phyloP scores from a whole-genome alignment of 2,797 vertebrate species.

The Xenops minutus region DNA sequence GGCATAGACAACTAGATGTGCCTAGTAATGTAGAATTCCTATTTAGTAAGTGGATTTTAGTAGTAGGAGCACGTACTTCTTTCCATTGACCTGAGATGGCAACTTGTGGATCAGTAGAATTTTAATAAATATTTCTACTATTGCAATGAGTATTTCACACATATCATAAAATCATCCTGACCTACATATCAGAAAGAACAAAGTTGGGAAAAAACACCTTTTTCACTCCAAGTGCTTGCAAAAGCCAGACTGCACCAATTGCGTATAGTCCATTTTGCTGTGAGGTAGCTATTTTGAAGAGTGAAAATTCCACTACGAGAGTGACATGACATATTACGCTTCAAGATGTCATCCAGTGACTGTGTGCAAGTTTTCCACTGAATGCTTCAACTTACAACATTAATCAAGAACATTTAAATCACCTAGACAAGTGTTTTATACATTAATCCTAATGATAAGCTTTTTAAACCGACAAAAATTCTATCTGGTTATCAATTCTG shows the following conservation, averaged over 20 bases:
- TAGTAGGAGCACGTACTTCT: background rate
- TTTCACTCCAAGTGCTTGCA: background rate
- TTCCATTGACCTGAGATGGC: background rate
- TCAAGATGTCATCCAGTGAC: background rate
- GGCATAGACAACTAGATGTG: background rate
- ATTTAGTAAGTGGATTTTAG: background rate
- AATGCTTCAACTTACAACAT: background rate
- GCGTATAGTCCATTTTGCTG: background rate
- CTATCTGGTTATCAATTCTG: background rate
- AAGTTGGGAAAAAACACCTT: background rate
- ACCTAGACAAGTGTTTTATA: background rate
- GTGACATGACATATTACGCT: background rate
- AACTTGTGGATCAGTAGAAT: background rate
- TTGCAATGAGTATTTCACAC: background rate
- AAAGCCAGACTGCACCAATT: fast-evolving
- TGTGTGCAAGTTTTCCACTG: background rate
- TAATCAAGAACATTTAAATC: background rate
- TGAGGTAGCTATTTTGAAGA: background rate
- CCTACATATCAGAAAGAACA: background rate
- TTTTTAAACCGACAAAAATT: background rate
- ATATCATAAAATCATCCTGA: background rate
- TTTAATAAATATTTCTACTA: background rate
- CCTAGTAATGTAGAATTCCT: background rate
- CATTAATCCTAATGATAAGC: background rate
- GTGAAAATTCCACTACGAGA: background rate